phyloP scores from a whole-genome alignment of 2,888 invertebrate genomes.

The Rotaria socialis region DNA sequence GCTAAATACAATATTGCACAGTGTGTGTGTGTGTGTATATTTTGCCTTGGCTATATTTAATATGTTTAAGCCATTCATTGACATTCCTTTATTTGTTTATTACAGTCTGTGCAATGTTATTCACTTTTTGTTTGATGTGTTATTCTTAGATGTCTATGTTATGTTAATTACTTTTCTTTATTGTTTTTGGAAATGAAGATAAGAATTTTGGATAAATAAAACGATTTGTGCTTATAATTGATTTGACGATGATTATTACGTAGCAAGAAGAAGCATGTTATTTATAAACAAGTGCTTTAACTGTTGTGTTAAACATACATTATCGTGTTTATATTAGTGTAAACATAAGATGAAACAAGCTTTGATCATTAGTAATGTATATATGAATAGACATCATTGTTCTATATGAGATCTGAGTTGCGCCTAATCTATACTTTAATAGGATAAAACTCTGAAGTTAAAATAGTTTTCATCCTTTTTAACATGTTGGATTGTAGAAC shows the following conservation, averaged over 20 bases:
- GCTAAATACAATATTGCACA: neutral
- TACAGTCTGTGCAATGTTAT: slow-evolving; percentile 9
- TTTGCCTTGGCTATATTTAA: neutral
- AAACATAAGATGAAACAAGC: no score
- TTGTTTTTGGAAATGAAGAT: slow-evolving; percentile 7
- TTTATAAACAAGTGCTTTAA: no score
- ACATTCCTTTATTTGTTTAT: slow-evolving; percentile 15
- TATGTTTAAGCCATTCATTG: neutral
- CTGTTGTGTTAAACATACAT: no score
- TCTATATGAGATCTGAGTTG: no score
- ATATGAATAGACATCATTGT: no score
- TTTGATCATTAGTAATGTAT: no score
- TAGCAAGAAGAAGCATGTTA: no score
- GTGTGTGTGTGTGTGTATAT: neutral
- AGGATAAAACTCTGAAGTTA: no score
- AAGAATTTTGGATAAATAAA: neutral
- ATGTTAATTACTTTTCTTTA: neutral
- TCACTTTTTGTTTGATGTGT: neutral
- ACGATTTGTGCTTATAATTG: neutral
- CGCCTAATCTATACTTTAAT: no score
- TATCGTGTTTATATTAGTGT: no score
- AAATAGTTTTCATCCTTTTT: no score
- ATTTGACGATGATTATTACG: neutral
- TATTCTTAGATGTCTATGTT: neutral
- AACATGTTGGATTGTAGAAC: no score